Conservation (phyloP, 2,113 vertebrate species). For the Pseudonaja textilis region DNA sequence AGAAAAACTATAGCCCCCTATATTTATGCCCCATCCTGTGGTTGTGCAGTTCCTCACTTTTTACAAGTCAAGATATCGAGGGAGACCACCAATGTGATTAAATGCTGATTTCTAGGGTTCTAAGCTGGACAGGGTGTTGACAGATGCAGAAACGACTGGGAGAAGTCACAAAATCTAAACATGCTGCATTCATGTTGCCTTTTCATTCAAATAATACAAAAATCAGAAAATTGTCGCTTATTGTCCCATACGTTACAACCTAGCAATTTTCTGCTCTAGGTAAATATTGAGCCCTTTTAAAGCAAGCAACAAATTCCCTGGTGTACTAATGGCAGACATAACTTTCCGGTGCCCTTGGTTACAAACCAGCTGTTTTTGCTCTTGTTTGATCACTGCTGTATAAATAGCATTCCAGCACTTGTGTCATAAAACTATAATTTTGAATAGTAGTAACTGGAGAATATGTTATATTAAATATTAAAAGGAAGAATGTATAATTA, state of each 20-base stretch:
- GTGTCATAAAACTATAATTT: slow-evolving; percentile 50
- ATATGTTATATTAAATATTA: slow-evolving; percentile 15
- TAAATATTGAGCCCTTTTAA: slow-evolving; percentile 46
- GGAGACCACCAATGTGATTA: not conserved
- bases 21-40: not conserved
- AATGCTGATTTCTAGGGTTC: not conserved
- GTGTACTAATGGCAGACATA: slow-evolving; percentile 54
- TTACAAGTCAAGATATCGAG: not conserved
- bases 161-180: not conserved
- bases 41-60: too few relatives aligned
- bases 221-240: not conserved
- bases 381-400: slow-evolving; percentile 50
- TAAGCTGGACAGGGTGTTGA: not conserved
- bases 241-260: slow-evolving; percentile 13
- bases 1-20: not conserved
- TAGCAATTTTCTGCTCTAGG: slow-evolving; percentile 43
- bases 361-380: slow-evolving; percentile 64
- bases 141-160: not conserved
- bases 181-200: not conserved
- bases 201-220: not conserved
- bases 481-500: not conserved
- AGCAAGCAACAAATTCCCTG: slow-evolving; percentile 42
- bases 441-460: not conserved
- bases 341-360: slow-evolving; percentile 61
- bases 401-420: slow-evolving; percentile 66